Conservation (phyloP, 2,888 invertebrate genomes). For the Parasteatoda lunata region DNA sequence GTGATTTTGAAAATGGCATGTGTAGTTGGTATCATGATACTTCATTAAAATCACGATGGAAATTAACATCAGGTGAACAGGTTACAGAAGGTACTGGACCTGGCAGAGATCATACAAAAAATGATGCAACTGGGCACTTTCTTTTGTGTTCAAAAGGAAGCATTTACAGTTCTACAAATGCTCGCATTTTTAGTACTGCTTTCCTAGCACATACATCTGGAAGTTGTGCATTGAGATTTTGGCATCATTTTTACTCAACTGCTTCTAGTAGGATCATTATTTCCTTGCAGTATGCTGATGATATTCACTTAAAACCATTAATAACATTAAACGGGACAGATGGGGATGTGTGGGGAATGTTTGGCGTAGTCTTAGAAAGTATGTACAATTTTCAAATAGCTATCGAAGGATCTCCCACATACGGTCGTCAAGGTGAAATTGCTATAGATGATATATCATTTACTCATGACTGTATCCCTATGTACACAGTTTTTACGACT, state of each 20-base stretch:
- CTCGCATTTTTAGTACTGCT: constrained; percentile 47
- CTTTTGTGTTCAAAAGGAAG: constrained; percentile 16
- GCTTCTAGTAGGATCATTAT: constrained; percentile 72
- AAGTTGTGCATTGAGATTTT: constrained; percentile 66
- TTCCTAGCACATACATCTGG: constrained; percentile 62
- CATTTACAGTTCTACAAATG: background rate
- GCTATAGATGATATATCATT: constrained; percentile 69
- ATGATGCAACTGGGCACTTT: constrained; percentile 55
- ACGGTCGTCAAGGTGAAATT: constrained; percentile 48
- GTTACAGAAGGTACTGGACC: constrained; percentile 54
- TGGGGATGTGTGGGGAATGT: constrained; percentile 62
- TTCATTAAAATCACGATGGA: constrained; percentile 27
- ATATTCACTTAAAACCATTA: background rate
- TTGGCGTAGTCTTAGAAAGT: constrained; percentile 31
- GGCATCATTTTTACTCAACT: constrained; percentile 51
- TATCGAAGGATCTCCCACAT: constrained; percentile 48
- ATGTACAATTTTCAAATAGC: constrained; percentile 57
- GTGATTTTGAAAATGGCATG: constrained; percentile 65
- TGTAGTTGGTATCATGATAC: constrained; percentile 41
- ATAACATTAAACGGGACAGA: constrained; percentile 5
- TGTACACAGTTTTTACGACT: constrained; percentile 62
- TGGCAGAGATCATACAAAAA: constrained; percentile 65
- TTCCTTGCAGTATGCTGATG: constrained; percentile 58
- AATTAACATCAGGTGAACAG: constrained; percentile 41
- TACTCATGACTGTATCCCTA: constrained; percentile 52